A percentile compares a stretch with the other conserved stretches of the same genome.
Evolutionary conservation across 1,140 invertebrate genomes (phyloP).

Genomic region (Drosophila persimilis): DNA sequence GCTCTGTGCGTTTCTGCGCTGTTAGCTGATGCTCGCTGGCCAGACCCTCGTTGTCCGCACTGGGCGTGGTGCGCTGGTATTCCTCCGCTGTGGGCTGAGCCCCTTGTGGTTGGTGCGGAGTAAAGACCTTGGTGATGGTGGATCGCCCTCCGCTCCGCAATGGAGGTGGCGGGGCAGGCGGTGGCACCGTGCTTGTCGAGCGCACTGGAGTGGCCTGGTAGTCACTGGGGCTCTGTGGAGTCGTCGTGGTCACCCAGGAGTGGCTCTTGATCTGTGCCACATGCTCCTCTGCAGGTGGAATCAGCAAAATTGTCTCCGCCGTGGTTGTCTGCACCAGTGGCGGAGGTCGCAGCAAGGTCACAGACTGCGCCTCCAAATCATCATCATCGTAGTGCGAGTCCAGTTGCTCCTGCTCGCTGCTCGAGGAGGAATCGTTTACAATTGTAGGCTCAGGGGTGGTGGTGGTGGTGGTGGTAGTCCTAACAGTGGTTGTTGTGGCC

Average conservation of each 20-base stretch:
- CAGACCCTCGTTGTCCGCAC: slow-evolving; percentile 46
- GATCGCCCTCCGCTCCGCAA: slow-evolving; percentile 82
- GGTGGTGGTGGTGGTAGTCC: slow-evolving; percentile 19
- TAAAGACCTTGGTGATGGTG: slow-evolving; percentile 87
- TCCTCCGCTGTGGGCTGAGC: slow-evolving; percentile 78
- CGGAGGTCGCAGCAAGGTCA: slow-evolving; percentile 68
- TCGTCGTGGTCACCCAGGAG: slow-evolving; percentile 65
- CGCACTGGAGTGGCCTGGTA: slow-evolving; percentile 34
- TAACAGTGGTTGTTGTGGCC: slow-evolving; percentile 26
- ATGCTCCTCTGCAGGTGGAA: slow-evolving; percentile 78
- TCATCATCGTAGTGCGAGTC: slow-evolving; percentile 66
- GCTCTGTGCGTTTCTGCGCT: slow-evolving; percentile 65
- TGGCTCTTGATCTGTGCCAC: slow-evolving; percentile 74
- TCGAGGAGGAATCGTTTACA: slow-evolving; percentile 12
- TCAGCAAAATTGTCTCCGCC: slow-evolving; percentile 76
- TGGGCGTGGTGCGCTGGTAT: slow-evolving; percentile 76
- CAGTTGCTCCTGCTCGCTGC: slow-evolving; percentile 20
- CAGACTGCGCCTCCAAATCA: slow-evolving; percentile 74
- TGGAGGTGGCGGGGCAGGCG: slow-evolving; percentile 29
- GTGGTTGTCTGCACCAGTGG: slow-evolving; percentile 67
- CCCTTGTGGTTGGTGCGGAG: slow-evolving; percentile 80
- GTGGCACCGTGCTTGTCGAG: slow-evolving; percentile 10
- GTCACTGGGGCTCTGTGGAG: slow-evolving; percentile 27
- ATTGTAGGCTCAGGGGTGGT: slow-evolving; percentile 6
- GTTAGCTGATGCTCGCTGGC: slow-evolving; percentile 57